Base-by-base conservation (phyloP, 2,888 invertebrate genomes). In the Melolontha melolontha region DNA sequence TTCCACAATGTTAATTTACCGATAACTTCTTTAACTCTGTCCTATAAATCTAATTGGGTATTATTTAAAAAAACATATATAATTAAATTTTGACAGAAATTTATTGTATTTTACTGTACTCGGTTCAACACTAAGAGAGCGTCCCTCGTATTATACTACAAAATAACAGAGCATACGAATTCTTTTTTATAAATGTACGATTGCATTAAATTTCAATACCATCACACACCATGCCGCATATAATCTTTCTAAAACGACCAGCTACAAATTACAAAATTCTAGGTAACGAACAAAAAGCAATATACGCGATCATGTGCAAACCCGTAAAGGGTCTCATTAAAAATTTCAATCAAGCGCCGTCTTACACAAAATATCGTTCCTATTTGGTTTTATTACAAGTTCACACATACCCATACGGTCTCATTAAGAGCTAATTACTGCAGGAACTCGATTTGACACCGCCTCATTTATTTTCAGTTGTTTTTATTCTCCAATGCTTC, bases 351-450 rank as follows among this genome's bases (percentile, higher is more conserved):
- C 57, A 39, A 57, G 55, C 50, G 10, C 39, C 17, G 41, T n/a
- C 41, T 47, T 59, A 50, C 42, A 59, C 47, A 40, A 57, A 66
- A 59, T 65, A 66, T 16, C 49, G 44, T 54, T 65, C 29, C 49
- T 69, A 50, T 65, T 67, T 71, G 57, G 41, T 69, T 62, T 65
- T 72, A 65, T 73, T 70, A 62, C 70, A 65, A 67, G 71, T 72
- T 73, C 72, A 69, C 72, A 71, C 73, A 73, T 72, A 41, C 59
- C 59, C 66, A 49, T 50, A 66, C 41, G 14, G 57, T 51, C 72
- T 72, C 74, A 74, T 75, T 75, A 75, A 73, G 72, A 67, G 72
- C 71, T 75, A 74, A 75, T 75, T 75, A 73, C 71, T 73, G 71
- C 70, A 72, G 70, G 70, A 73, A 74, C 72, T 68, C 68, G 72